Evolutionary conservation across 2,888 invertebrate species (phyloP).

Genomic region (Agrochola circellaris): DNA sequence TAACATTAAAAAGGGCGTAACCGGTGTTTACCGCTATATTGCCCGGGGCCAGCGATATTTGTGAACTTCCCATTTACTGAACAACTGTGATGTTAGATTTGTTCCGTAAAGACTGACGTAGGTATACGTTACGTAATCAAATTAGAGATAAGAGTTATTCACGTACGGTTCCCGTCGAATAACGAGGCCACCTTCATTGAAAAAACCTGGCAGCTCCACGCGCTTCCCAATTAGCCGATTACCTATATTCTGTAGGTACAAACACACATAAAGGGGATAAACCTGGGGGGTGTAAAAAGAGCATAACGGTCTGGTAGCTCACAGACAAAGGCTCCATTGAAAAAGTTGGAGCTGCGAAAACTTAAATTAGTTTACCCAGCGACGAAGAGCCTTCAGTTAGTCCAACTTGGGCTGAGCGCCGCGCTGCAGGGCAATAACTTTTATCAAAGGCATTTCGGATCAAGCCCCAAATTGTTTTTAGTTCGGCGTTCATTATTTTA

Average conservation of each 20-base stretch:
- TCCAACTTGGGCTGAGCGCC: constrained; percentile 34
- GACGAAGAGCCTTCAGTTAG: constrained; percentile 43
- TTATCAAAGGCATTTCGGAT: constrained; percentile 52
- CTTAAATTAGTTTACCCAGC: constrained; percentile 81
- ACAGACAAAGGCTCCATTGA: constrained; percentile 72
- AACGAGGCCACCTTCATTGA: not conserved
- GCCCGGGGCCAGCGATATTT: too few relatives aligned
- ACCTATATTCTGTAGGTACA: constrained; percentile 20
- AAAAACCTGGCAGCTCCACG: not conserved
- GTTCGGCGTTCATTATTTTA: constrained; percentile 8
- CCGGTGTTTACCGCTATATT: too few relatives aligned
- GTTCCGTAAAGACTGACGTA: not conserved
- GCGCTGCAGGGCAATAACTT: constrained; percentile 50
- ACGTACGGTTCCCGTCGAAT: not conserved
- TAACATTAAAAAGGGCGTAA: too few relatives aligned
- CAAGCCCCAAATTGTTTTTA: constrained; percentile 39
- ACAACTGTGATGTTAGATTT: not conserved
- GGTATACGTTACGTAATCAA: not conserved
- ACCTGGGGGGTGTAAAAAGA: constrained; percentile 25
- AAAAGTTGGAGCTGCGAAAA: constrained; percentile 77
- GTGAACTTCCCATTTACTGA: not conserved
- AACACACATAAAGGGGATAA: not conserved
- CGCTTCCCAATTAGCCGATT: not conserved
- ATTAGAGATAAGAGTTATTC: not conserved
- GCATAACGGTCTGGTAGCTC: constrained; percentile 11